Conservation (phyloP, 2,113 vertebrate species). For the Bubo bubo region DNA sequence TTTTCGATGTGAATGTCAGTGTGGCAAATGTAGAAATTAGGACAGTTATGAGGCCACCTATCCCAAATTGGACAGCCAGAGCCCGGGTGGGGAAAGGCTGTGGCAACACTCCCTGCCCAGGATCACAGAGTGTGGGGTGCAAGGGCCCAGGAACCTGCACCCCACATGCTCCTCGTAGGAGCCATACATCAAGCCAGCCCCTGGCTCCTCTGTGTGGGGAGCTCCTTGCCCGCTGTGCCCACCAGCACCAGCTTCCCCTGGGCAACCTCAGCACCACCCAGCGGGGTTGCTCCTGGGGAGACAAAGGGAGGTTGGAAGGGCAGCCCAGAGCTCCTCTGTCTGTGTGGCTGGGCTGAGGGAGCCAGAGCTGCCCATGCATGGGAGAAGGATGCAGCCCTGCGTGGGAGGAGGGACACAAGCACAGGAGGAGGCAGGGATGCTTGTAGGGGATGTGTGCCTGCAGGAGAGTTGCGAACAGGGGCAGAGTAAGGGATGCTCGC, state of each 20-base stretch:
- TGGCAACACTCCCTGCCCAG: accelerated
- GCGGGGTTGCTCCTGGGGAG: background rate
- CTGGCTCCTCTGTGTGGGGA: no score
- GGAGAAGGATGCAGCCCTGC: background rate
- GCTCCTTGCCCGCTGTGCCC: accelerated
- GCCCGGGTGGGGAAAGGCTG: background rate
- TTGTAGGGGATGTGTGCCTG: background rate
- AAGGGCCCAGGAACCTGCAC: background rate
- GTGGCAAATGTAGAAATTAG: background rate
- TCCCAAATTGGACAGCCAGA: background rate
- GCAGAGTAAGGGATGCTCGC: background rate
- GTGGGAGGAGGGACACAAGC: accelerated
- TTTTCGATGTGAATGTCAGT: background rate
- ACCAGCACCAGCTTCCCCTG: background rate
- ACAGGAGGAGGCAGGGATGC: background rate
- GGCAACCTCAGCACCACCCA: background rate
- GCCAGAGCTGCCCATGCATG: background rate
- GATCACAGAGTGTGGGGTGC: background rate
- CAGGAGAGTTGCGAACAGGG: accelerated
- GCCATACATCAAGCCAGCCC: background rate
- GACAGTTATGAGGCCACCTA: background rate
- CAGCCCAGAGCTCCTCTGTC: background rate
- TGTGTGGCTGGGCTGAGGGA: background rate
- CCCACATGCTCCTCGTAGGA: accelerated
- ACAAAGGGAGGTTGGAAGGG: background rate